Evolutionary conservation across 2,888 invertebrate genomes (phyloP), one percentile per base, ranked within the genome.

Genomic region (Electrophaes corylata): DNA sequence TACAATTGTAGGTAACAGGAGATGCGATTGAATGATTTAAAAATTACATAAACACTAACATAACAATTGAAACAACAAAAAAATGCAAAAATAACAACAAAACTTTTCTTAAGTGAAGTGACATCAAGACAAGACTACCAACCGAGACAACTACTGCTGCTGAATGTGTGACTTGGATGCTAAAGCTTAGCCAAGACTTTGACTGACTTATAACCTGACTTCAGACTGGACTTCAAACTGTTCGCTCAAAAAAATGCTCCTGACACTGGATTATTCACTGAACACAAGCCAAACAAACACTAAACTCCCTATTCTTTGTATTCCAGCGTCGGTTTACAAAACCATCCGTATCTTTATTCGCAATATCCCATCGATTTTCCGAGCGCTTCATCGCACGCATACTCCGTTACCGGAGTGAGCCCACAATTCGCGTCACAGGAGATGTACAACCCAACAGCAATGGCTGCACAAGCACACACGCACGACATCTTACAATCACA

Each of bases 301-400:
- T 76, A 76, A 71, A 72, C 60, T 58, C 54, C 66, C 69, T 69
- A 80, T 89, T 89, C 75, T 88, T 90, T 89, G 74, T 78, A 83
- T 91, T 92, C 72, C 91, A 92, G 92, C 80, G 81, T 84, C 79
- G 90, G 91, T 85, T 86, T 91, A 76, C 89, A 84, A 79, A 89
- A 88, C 81, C 85, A 92, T 66, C 91, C 92, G 64, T 91, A 91
- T 76, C 84, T 92, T 75, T 92, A 91, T 79, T 88, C 91, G 72
- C 91, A 91, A 87, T 92, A 92, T 78, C 91, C 92, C 73, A 86
- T 91, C 81, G 92, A 92, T 84, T 92, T 92, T 76, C 88, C 92
- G 80, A 86, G 89, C 83, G 88, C 87, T 78, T 86, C 92, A 67
- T 91, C 91, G 79, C 91, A 92, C 82, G 91, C 90, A 76, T 92